phyloP scores from a whole-genome alignment of 2,888 invertebrate species.

The Habroteleia sp. region DNA sequence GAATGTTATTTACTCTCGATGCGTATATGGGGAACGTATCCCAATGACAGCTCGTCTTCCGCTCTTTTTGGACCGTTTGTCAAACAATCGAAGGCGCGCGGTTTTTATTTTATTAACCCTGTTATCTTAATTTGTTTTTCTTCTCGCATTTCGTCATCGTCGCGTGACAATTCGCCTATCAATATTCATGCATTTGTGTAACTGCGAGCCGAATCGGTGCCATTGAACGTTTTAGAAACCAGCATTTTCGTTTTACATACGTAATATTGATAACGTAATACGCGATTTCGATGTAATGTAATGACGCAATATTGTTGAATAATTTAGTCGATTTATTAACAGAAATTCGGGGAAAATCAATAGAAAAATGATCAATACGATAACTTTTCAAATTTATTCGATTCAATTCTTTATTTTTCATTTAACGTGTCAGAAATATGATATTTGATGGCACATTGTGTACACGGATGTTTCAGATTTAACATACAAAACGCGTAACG shows the following conservation, averaged over 20 bases:
- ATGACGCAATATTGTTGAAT: slow-evolving; percentile 26
- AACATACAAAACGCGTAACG: too few relatives aligned
- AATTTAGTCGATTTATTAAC: slow-evolving; percentile 5
- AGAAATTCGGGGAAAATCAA: slow-evolving; percentile 2
- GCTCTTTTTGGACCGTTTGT: slow-evolving; percentile 19
- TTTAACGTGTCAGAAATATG: too few relatives aligned
- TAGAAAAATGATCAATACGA: background rate
- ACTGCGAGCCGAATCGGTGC: slow-evolving; percentile 25
- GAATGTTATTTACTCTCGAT: slow-evolving; percentile 69
- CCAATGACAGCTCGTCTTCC: slow-evolving; percentile 69
- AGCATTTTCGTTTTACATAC: slow-evolving; percentile 32
- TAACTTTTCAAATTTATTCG: too few relatives aligned
- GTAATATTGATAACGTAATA: slow-evolving; percentile 40
- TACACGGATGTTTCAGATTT: too few relatives aligned
- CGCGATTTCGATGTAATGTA: slow-evolving; percentile 37
- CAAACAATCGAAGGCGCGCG: slow-evolving; percentile 21
- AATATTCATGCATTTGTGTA: slow-evolving; percentile 40
- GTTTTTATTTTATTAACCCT: slow-evolving; percentile 24
- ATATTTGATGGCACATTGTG: too few relatives aligned
- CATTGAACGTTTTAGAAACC: slow-evolving; percentile 44
- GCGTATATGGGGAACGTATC: slow-evolving; percentile 69
- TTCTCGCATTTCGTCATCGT: slow-evolving; percentile 1
- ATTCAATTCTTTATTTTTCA: too few relatives aligned
- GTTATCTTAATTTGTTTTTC: slow-evolving; percentile 4
- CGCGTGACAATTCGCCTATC: slow-evolving; percentile 7